phyloP scores from a whole-genome alignment of 2,888 invertebrate genomes.

The Uropetala carovei region DNA sequence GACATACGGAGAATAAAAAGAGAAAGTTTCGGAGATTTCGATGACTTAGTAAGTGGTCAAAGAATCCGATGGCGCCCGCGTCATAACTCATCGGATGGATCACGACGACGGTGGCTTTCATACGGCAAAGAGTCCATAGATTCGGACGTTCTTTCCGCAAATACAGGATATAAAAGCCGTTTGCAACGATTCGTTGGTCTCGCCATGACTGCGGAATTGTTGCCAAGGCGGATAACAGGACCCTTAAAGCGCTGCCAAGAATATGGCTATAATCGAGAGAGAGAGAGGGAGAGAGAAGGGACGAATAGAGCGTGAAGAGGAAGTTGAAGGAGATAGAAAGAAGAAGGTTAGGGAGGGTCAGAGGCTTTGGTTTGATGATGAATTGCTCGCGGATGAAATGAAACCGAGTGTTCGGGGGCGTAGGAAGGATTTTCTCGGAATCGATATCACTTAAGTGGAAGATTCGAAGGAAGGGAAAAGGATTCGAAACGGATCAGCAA shows the following conservation, averaged over 20 bases:
- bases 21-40: neutral
- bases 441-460: conserved; percentile 63
- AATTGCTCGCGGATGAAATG: conserved; percentile 34
- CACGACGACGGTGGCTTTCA: neutral
- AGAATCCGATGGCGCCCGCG: neutral
- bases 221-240: neutral
- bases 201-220: neutral
- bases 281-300: neutral
- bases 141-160: neutral
- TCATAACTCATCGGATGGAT: neutral
- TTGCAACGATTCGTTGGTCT: neutral
- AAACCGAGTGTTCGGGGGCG: neutral
- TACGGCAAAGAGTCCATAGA: neutral
- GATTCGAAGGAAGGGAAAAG: conserved; percentile 46
- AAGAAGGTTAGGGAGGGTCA: neutral
- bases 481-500: conserved; percentile 10
- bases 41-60: neutral
- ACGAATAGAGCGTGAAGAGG: neutral
- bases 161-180: neutral
- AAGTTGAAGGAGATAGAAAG: neutral
- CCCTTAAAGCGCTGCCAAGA: neutral
- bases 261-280: neutral
- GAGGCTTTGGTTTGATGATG: conserved; percentile 41
- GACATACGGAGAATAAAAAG: neutral
- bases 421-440: conserved; percentile 32